These are phyloP conservation scores for Scolanthus callimorphus DNA, from an alignment of 92 coral and sea anemone species.

Conservation along the genomic window DNA sequence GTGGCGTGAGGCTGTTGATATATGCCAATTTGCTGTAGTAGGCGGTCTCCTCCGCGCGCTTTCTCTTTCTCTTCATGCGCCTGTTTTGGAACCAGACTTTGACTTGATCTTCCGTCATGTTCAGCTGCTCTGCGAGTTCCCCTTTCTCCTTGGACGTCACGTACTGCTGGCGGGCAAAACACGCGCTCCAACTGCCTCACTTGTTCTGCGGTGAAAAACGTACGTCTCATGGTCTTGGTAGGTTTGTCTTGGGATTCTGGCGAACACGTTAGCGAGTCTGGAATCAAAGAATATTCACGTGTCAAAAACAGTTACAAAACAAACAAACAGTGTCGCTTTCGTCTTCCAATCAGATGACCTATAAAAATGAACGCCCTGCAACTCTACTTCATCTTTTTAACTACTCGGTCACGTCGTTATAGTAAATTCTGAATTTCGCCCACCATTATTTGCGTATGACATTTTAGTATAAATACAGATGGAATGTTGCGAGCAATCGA, in stretches of 20 bases:
- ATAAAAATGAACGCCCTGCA: no score
- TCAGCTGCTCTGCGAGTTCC: constrained; percentile 16
- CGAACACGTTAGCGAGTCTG: background rate
- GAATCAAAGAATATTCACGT: no score
- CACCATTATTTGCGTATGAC: no score
- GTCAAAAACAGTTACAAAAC: no score
- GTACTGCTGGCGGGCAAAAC: constrained; percentile 39
- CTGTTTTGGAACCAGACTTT: constrained; percentile 58
- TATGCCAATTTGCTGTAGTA: constrained; percentile 20
- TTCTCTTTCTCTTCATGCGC: constrained; percentile 46
- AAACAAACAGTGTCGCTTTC: no score
- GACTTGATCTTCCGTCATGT: constrained; percentile 35
- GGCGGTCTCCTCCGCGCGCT: constrained; percentile 32
- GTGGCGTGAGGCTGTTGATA: constrained; percentile 1
- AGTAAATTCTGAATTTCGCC: no score
- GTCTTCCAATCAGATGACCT: no score
- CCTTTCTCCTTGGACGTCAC: constrained; percentile 35
- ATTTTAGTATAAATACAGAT: no score
- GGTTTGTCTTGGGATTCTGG: background rate
- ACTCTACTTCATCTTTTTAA: no score
- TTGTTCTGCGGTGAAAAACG: constrained; percentile 36
- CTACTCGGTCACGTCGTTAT: no score
- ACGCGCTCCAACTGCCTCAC: constrained; percentile 34
- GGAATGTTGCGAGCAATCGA: no score
- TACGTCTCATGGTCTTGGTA: constrained; percentile 11